Percentiles rank a stretch among this genome's conserved stretches.
phyloP scores from a whole-genome alignment of 30 jellyfish, hydroid and myxozoan genomes.

The Cassiopea xamachana region DNA sequence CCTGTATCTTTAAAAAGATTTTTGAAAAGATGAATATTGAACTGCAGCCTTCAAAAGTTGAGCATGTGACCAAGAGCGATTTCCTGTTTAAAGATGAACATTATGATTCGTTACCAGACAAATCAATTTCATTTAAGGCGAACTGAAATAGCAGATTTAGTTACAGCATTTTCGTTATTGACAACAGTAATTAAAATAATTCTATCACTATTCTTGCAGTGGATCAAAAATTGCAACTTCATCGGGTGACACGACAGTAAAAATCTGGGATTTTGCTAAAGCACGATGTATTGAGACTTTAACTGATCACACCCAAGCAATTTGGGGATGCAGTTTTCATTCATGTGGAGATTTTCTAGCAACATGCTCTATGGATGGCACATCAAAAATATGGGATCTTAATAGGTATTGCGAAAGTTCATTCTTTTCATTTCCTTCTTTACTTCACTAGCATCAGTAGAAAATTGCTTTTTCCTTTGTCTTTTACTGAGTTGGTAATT shows the following conservation, averaged over 20 bases:
- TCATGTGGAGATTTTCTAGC: slow-evolving; percentile 93
- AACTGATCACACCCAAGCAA: slow-evolving; percentile 91
- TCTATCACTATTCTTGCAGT: slow-evolving; percentile 22
- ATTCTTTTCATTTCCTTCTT: neutral
- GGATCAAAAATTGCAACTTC: slow-evolving; percentile 90
- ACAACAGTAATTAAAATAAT: no score
- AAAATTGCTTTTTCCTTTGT: neutral
- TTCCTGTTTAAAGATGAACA: no score
- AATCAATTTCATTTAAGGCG: no score
- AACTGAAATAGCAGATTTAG: no score
- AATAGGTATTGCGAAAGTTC: slow-evolving; percentile 71
- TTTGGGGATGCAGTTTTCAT: slow-evolving; percentile 98
- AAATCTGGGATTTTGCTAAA: slow-evolving; percentile 88
- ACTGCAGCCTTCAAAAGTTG: no score
- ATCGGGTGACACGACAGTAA: slow-evolving; percentile 92
- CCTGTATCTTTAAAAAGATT: no score
- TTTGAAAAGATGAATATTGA: no score
- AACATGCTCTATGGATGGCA: slow-evolving; percentile 93
- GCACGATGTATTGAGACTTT: slow-evolving; percentile 84
- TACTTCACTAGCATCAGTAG: neutral
- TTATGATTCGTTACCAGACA: no score
- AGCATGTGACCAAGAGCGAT: no score
- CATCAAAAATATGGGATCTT: slow-evolving; percentile 93
- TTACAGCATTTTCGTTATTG: no score
- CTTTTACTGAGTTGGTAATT: no score